Base-by-base conservation (phyloP, 64 coral and sea anemone genomes). In the Stylophora pistillata region DNA sequence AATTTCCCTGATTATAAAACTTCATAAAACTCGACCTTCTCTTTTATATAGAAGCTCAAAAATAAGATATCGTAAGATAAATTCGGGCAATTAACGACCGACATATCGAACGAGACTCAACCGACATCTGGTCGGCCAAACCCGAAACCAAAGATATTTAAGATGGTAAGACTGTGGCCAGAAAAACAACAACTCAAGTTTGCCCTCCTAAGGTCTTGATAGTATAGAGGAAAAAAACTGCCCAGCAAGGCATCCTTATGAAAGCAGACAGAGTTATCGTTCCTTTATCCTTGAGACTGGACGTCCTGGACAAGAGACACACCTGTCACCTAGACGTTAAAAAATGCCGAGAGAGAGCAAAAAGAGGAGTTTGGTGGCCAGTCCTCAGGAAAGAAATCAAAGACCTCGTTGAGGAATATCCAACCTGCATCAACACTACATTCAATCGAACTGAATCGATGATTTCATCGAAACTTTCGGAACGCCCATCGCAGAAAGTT, bases 401-500 rank as follows among this genome's bases (percentile, higher is more conserved):
- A 80, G 91, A 88, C 28, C n/a, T 87, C 53, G 72, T 73, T 30
- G 71, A 34, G n/a, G 79, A 88, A n/a, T 82, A 55, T 16, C 32
- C 53, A 73, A 71, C 54, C 11, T 93, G 77, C 56, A 92, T 74
- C 55, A 92, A 78, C 62, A 74, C 52, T 18, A 73, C 28, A 56
- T 16, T 56, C 33, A 92, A 87, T 58, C 31, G 31, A 61, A 74
- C 66, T 0, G 90, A 87, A 76, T 57, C 89, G 28, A 83, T 76
- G 79, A 91, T 85, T 75, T 55, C 80, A 62, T 37, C 79, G 4
- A 56, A 85, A 60, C 55, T 91, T 20, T 60, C 60, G 11, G 47
- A 78, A 23, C 78, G 79, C 58, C 86, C 94, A 30, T 92, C 77
- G 89, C 84, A 95, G 73, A 71, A 78, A n/a, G 58, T 91, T 14